A percentile compares a stretch with the other conserved stretches of the same genome.
Evolutionary conservation across 2,797 vertebrate genomes (phyloP).

Genomic region (Gobionotothen gibberifrons): DNA sequence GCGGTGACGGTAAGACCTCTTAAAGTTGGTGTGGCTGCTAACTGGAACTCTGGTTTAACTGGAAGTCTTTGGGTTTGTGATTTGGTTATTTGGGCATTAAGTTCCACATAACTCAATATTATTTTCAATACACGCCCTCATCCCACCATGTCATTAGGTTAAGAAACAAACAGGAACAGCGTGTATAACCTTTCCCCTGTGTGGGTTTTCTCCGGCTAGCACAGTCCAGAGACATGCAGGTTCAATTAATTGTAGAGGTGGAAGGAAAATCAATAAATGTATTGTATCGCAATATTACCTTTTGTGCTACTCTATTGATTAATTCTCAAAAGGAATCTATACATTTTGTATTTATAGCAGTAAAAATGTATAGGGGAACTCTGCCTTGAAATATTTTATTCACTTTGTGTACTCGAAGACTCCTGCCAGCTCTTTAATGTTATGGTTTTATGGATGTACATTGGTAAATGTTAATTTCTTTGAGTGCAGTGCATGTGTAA

Average conservation of each 20-base stretch:
- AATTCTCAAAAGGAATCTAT: too few relatives aligned
- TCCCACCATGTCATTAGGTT: not conserved
- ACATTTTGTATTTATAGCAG: too few relatives aligned
- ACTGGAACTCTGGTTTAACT: conserved; percentile 18
- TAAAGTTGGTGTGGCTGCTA: conserved; percentile 2
- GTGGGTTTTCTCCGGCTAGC: not conserved
- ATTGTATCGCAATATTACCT: too few relatives aligned
- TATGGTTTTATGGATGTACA: too few relatives aligned
- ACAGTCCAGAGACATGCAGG: not conserved
- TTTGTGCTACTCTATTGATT: too few relatives aligned
- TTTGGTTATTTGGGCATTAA: conserved; percentile 22
- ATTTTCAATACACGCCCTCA: not conserved
- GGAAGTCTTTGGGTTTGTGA: conserved; percentile 22
- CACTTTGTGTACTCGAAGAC: too few relatives aligned
- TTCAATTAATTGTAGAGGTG: not conserved
- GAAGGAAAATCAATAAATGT: too few relatives aligned
- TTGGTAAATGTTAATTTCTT: too few relatives aligned
- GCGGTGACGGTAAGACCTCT: not conserved
- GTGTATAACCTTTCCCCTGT: not conserved
- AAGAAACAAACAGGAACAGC: conserved; percentile 10
- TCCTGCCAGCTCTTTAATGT: too few relatives aligned
- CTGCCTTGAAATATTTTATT: too few relatives aligned
- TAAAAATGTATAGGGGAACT: too few relatives aligned
- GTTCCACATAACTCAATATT: conserved; percentile 17
- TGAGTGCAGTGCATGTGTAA: too few relatives aligned